Evolutionary conservation across 2,888 invertebrate genomes (phyloP), one percentile per base, ranked within the genome.

Genomic region (Drosophila infuscata): DNA sequence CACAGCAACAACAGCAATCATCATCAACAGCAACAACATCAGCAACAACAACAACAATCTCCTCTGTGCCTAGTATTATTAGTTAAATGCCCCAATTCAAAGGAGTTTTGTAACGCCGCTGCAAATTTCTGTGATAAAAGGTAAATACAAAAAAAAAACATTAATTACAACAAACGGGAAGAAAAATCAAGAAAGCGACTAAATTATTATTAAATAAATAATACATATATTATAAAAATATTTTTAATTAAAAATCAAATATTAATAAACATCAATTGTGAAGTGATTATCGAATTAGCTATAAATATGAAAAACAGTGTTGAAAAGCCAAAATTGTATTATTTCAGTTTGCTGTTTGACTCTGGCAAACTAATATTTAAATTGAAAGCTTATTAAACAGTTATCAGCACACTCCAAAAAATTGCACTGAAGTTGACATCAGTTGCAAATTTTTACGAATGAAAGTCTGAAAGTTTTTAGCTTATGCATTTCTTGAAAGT

Each of bases 71-170:
- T 93, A 91, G 93, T 93, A 90, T 92, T 93, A 91, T 92, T 93
- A 91, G 93, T 93, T 87, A 93, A 93, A 92, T 93, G 93, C 87
- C 93, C 93, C 74, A 93, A 93, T 91, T 93, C 93, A 73, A 93
- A 93, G 90, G 93, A 93, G 90, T 92, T 92, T 89, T 93, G 93
- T 90, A 91, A 92, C 83, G 91, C 91, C 81, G 92, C 92, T 83
- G 92, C 92, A 80, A 92, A 91, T 91, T 92, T 92, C 92, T 92
- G 92, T 92, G 92, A 92, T 92, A 92, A 92, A 92, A 92, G 92
- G 92, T 92, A 92, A 92, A 83, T 85, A 17, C 25, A 15, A 9
- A 35, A 8, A 17, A 4, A 33, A 3, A 0, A 54, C 17, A n/a
- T n/a, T 25, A 54, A 29, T 52, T n/a, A 20, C n/a, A 32, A 32